Percentiles rank a stretch among this genome's conserved stretches.
These are phyloP conservation scores for Deroplatys truncata DNA, from an alignment of 2,888 invertebrate species.

Conservation along the genomic window DNA sequence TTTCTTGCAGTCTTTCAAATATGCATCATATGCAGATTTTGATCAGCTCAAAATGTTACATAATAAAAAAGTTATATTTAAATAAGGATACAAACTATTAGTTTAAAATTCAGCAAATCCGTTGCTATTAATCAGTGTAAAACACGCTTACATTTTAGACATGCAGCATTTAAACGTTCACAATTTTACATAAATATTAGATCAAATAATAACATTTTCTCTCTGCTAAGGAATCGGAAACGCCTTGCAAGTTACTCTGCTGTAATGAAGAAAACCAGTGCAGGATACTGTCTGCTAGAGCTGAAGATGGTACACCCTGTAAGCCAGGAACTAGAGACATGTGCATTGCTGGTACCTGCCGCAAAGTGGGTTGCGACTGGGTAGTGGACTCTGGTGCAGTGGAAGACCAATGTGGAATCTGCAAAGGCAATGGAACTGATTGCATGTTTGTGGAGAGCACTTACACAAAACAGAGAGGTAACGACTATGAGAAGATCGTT, in stretches of 20 bases:
- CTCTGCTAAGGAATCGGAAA: not conserved
- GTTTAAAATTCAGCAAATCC: too few species aligned
- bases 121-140: too few species aligned
- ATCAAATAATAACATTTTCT: not conserved
- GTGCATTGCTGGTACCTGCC: slow-evolving; percentile 60
- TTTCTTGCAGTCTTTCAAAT: too few species aligned
- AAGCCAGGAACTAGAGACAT: slow-evolving; percentile 57
- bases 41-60: too few species aligned
- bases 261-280: not conserved
- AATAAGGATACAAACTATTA: too few species aligned
- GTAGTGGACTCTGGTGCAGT: slow-evolving; percentile 58
- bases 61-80: too few species aligned
- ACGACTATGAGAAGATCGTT: slow-evolving; percentile 55
- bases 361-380: slow-evolving; percentile 61
- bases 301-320: slow-evolving; percentile 61
- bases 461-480: slow-evolving; percentile 47
- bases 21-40: too few species aligned
- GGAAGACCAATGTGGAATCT: slow-evolving; percentile 64
- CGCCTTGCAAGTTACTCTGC: not conserved
- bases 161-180: too few species aligned
- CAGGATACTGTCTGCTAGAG: slow-evolving; percentile 50
- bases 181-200: too few species aligned
- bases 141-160: too few species aligned
- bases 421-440: slow-evolving; percentile 57
- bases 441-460: slow-evolving; percentile 34